Evolutionary conservation across 2,113 vertebrate species (phyloP).

Genomic region (Rhinopomastus cyanomelas): DNA sequence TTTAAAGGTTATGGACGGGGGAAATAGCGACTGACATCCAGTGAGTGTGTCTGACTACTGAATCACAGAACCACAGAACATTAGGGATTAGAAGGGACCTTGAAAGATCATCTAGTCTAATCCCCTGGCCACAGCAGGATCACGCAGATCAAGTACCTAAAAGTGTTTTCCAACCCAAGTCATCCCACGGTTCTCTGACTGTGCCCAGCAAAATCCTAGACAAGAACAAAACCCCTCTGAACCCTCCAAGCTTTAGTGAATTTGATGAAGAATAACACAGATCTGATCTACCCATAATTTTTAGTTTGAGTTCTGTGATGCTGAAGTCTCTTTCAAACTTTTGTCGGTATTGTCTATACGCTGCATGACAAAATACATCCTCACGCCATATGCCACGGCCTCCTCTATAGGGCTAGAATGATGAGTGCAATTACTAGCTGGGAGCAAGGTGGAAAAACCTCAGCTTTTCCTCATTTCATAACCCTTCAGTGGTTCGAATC

Average conservation of each 20-base stretch:
- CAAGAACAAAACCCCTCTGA: background rate
- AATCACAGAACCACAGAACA: too few species aligned
- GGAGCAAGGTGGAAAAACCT: slow-evolving; percentile 1
- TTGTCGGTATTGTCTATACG: background rate
- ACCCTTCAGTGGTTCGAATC: background rate
- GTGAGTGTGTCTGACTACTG: background rate
- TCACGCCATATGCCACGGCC: background rate
- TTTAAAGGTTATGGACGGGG: background rate
- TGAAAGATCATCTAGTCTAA: too few species aligned
- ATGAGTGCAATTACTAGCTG: slow-evolving; percentile 34
- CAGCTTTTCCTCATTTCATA: slow-evolving; percentile 24
- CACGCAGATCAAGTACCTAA: too few species aligned
- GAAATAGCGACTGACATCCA: background rate
- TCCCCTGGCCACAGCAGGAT: too few species aligned
- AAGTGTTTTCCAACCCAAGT: too few species aligned
- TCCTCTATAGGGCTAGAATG: background rate
- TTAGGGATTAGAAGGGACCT: too few species aligned
- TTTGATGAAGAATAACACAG: background rate
- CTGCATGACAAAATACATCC: background rate
- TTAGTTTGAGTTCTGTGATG: background rate
- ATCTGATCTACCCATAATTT: background rate
- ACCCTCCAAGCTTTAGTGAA: background rate
- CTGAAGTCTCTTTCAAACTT: background rate
- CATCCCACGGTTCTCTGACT: too few species aligned
- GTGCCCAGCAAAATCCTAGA: too few species aligned